phyloP scores from a whole-genome alignment of 2,113 vertebrate species.

The Ceyx melanurus region DNA sequence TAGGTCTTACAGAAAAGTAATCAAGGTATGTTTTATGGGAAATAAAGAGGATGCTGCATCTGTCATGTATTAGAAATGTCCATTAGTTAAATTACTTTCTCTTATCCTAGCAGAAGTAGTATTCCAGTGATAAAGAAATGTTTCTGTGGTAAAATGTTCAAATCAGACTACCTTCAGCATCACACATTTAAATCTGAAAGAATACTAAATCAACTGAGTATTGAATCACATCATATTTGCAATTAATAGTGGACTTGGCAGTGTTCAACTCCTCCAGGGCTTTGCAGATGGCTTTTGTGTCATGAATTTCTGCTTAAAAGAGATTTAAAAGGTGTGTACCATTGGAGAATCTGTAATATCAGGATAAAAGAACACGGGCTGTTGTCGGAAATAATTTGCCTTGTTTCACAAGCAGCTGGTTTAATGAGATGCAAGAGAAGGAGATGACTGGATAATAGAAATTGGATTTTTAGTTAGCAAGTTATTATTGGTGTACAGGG shows the following conservation, averaged over 20 bases:
- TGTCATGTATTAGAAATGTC: neutral
- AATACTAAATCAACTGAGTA: neutral
- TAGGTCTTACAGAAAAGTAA: neutral
- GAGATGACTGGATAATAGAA: neutral
- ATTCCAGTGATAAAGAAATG: neutral
- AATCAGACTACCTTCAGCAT: neutral
- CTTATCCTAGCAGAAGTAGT: neutral
- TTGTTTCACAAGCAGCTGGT: neutral
- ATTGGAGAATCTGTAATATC: neutral
- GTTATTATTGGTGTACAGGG: fast-evolving
- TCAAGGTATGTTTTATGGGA: neutral
- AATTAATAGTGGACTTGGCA: neutral
- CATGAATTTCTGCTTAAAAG: neutral
- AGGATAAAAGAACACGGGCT: neutral
- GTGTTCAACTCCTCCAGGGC: neutral
- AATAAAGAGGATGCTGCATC: neutral
- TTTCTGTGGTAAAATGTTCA: neutral
- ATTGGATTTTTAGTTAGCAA: neutral
- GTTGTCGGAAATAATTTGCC: neutral
- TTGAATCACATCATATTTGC: neutral
- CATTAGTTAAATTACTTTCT: neutral
- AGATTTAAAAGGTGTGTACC: neutral
- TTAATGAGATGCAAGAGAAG: neutral
- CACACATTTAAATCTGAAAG: neutral
- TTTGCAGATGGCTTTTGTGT: neutral